Conservation (phyloP, 2,797 vertebrate species). For the Cirrhinus mrigala region DNA sequence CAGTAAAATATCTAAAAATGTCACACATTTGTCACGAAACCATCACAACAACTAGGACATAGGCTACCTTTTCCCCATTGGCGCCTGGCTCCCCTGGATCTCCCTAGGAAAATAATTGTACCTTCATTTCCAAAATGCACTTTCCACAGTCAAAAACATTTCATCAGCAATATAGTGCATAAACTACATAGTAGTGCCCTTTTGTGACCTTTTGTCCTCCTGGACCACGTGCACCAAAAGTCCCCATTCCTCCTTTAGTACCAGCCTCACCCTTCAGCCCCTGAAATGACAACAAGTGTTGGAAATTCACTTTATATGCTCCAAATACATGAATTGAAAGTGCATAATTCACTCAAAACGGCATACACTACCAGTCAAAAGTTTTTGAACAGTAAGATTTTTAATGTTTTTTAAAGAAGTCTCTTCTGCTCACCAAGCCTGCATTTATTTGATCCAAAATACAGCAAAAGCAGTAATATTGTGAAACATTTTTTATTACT, state of each 20-base stretch:
- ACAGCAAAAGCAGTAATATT: too few relatives aligned
- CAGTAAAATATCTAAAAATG: neutral
- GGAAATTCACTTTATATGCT: neutral
- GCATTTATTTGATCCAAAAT: too few relatives aligned
- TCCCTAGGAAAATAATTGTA: slow-evolving; percentile 75
- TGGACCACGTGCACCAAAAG: slow-evolving; percentile 86
- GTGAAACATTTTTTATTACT: too few relatives aligned
- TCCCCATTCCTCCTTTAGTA: slow-evolving; percentile 84
- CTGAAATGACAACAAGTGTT: slow-evolving; percentile 66
- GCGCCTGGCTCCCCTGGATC: slow-evolving; percentile 84
- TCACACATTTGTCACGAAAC: neutral
- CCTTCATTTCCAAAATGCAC: slow-evolving; percentile 15
- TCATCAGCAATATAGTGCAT: neutral
- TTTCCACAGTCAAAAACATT: neutral
- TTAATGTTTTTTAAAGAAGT: too few relatives aligned
- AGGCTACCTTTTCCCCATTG: slow-evolving; percentile 80
- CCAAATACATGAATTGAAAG: too few relatives aligned
- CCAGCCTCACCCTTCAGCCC: slow-evolving; percentile 88
- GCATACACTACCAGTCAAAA: too few relatives aligned
- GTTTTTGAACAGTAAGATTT: too few relatives aligned
- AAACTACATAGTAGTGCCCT: neutral
- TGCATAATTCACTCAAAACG: neutral
- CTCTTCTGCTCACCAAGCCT: too few relatives aligned
- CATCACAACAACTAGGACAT: neutral
- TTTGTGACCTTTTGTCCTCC: slow-evolving; percentile 87